phyloP scores from a whole-genome alignment of 2,888 invertebrate genomes.

The Alitta virens region DNA sequence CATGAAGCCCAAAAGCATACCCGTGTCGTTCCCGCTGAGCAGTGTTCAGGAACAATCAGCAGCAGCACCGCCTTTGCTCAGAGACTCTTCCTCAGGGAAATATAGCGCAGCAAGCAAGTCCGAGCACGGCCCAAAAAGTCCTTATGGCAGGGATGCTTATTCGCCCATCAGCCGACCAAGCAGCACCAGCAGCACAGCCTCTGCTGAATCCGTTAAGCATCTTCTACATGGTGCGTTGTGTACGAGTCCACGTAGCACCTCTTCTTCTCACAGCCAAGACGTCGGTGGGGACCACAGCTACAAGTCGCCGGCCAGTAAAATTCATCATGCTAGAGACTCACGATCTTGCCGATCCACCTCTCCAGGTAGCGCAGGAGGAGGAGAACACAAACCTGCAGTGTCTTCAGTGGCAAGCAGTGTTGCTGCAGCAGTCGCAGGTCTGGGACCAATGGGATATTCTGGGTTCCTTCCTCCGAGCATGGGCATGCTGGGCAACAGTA shows the following conservation, averaged over 20 bases:
- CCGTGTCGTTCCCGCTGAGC: conserved; percentile 22
- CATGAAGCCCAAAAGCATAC: conserved; percentile 17
- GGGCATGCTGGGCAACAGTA: conserved; percentile 7
- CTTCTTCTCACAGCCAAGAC: conserved; percentile 6
- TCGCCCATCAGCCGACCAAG: conserved; percentile 59
- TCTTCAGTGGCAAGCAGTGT: conserved; percentile 4
- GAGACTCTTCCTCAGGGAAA: background rate
- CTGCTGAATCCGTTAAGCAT: conserved; percentile 25
- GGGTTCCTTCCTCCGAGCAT: conserved; percentile 2
- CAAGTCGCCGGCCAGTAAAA: conserved; percentile 4
- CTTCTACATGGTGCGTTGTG: conserved; percentile 19
- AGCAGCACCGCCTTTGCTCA: conserved; percentile 3
- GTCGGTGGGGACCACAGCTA: conserved; percentile 9
- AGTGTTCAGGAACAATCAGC: background rate
- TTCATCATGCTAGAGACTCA: conserved; percentile 2
- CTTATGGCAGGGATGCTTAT: conserved; percentile 38
- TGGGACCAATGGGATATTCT: background rate
- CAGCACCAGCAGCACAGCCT: conserved; percentile 48
- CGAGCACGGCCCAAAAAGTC: conserved; percentile 2
- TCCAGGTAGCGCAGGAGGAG: background rate
- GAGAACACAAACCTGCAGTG: background rate
- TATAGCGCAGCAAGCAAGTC: background rate
- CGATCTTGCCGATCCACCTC: background rate
- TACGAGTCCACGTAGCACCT: conserved; percentile 15
- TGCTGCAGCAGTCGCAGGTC: conserved; percentile 1